Evolutionary conservation across 1,140 invertebrate species (phyloP), one percentile per base, ranked within the genome.

Genomic region (Goniozus legneri): DNA sequence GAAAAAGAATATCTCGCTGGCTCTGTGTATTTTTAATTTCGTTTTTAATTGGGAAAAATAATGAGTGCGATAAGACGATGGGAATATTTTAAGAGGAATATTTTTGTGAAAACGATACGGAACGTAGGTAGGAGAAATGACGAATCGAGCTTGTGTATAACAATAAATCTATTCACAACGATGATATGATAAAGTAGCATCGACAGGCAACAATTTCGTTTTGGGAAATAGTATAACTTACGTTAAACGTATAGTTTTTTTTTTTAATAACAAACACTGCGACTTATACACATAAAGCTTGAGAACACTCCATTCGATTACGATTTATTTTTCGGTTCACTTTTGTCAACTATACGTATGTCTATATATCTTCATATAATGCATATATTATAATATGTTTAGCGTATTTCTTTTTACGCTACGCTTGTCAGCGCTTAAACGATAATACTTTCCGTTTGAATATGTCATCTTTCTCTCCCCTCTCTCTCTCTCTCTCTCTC

Each of bases 121-220:
- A n/a, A n/a, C n/a, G n/a, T n/a, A n/a, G n/a, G n/a, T n/a, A n/a
- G n/a, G n/a, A n/a, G n/a, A n/a, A n/a, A n/a, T n/a, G n/a, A n/a
- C n/a, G n/a, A n/a, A n/a, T n/a, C n/a, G n/a, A n/a, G 24, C 10
- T 6, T 27, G 10, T 27, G 10, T 27, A 54, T 54, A 54, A 54
- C 48, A 50, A 54, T 54, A 54, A 43, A 40, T 48, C 50, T 52
- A 52, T 55, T 55, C 50, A 53, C 50, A 55, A 52, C 50, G 47
- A 54, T 60, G 52, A 57, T 60, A 58, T 60, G 54, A 57, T 54
- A 53, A 56, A 47, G 46, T 58, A 58, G 50, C 54, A 55, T 60
- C 55, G 41, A 52, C 44, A 51, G 52, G 52, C 52, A 56, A 60
- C 52, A 60, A 60, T 58, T 56, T 55, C 37, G 32, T 41, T 55